Percentiles rank a stretch among this genome's conserved stretches.
Evolutionary conservation across 2,797 vertebrate genomes (phyloP).

Genomic region (Prunella strophiata): DNA sequence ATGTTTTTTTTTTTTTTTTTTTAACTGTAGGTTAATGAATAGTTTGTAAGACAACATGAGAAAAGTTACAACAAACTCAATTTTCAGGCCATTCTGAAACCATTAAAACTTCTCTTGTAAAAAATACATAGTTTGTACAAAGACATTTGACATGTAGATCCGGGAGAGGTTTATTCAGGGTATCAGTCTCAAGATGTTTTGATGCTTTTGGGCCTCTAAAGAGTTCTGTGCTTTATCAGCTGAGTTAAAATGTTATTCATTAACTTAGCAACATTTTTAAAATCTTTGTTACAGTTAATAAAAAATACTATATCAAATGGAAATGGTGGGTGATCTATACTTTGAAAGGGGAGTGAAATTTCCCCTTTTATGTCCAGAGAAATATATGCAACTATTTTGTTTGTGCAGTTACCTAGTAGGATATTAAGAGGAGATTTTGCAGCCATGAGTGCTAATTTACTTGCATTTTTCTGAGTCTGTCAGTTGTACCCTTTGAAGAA

Average conservation of each 20-base stretch:
- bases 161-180: neutral
- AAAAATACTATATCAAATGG: neutral
- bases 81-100: neutral
- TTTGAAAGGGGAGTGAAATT: neutral
- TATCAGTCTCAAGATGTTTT: neutral
- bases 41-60: neutral
- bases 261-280: neutral
- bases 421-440: neutral
- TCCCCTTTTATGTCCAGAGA: neutral
- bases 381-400: neutral
- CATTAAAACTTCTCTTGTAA: neutral
- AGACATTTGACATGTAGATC: neutral
- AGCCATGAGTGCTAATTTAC: neutral
- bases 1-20: neutral
- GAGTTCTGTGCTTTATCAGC: neutral
- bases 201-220: neutral
- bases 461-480: neutral
- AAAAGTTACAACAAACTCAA: neutral
- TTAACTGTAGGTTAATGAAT: neutral
- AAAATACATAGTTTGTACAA: fast-evolving
- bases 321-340: neutral
- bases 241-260: neutral
- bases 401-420: neutral
- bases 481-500: neutral
- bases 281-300: neutral